Conservation (phyloP, 2,888 invertebrate species). For the Plagodis dolabraria region DNA sequence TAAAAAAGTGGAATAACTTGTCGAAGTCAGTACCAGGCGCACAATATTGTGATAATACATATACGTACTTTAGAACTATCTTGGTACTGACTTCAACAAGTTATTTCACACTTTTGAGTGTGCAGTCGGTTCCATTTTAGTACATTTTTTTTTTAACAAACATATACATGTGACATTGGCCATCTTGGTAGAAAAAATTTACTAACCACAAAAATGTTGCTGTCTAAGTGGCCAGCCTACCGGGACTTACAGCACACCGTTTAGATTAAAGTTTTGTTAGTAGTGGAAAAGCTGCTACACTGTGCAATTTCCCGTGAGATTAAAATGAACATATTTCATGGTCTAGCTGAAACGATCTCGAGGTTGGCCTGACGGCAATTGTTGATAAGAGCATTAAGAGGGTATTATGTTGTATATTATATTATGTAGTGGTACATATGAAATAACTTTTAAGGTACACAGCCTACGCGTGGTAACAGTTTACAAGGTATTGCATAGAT, state of each 20-base stretch:
- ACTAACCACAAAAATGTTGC: slow-evolving; percentile 70
- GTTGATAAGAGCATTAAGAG: slow-evolving; percentile 48
- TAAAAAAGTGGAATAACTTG: too few relatives aligned
- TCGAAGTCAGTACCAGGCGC: too few relatives aligned
- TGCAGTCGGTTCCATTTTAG: too few relatives aligned
- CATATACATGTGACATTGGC: slow-evolving; percentile 63
- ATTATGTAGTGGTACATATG: too few relatives aligned
- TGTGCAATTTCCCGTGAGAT: slow-evolving; percentile 65
- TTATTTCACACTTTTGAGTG: too few relatives aligned
- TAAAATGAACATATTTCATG: slow-evolving; percentile 57
- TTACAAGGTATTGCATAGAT: slow-evolving; percentile 39
- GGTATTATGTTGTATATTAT: too few relatives aligned
- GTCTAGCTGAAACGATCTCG: slow-evolving; percentile 44
- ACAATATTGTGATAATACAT: too few relatives aligned
- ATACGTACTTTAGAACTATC: too few relatives aligned
- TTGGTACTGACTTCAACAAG: too few relatives aligned
- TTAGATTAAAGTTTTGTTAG: slow-evolving; percentile 73
- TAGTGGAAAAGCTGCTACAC: slow-evolving; percentile 64
- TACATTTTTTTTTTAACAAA: slow-evolving; percentile 61
- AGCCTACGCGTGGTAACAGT: slow-evolving; percentile 21
- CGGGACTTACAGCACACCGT: slow-evolving; percentile 52
- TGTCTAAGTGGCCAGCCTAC: slow-evolving; percentile 45
- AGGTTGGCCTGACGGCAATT: slow-evolving; percentile 45
- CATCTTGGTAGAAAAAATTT: slow-evolving; percentile 71
- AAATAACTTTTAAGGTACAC: slow-evolving; percentile 34